Evolutionary conservation across 1,140 invertebrate species (phyloP).

Genomic region (Goniozus legneri): DNA sequence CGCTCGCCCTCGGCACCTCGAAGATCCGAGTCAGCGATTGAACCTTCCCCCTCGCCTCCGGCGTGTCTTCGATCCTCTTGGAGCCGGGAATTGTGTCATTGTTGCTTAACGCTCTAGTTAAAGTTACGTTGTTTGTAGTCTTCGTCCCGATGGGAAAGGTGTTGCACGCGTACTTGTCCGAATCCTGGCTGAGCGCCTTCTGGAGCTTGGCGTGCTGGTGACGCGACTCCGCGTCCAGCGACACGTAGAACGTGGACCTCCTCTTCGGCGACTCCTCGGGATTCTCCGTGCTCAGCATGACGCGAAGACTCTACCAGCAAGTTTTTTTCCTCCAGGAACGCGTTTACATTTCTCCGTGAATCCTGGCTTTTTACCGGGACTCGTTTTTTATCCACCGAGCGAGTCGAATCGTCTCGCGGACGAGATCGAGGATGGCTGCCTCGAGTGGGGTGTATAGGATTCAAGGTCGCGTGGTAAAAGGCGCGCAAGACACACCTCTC

Average conservation of each 20-base stretch:
- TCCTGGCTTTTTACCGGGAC: too few relatives aligned
- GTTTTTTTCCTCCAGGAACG: background rate
- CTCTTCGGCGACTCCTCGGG: constrained; percentile 46
- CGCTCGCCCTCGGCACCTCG: constrained; percentile 33
- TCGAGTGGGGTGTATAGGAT: too few relatives aligned
- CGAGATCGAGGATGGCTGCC: too few relatives aligned
- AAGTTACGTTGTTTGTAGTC: constrained; percentile 18
- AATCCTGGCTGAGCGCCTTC: constrained; percentile 25
- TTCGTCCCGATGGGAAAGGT: constrained; percentile 34
- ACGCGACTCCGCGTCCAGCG: constrained; percentile 40
- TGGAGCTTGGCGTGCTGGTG: constrained; percentile 25
- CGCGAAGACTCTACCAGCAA: too few relatives aligned
- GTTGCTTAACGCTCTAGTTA: constrained; percentile 40
- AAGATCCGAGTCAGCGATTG: constrained; percentile 50
- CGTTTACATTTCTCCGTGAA: constrained; percentile 17
- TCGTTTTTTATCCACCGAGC: too few relatives aligned
- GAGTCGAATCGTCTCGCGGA: too few relatives aligned
- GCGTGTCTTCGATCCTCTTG: constrained; percentile 8
- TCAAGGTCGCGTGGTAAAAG: background rate
- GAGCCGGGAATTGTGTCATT: constrained; percentile 23
- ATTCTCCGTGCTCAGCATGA: constrained; percentile 31
- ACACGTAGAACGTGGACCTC: constrained; percentile 56
- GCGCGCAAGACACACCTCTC: background rate
- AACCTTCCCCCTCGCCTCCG: constrained; percentile 43
- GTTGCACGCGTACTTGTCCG: constrained; percentile 37